Evolutionary conservation across 2,888 invertebrate genomes (phyloP).

Genomic region (Scelioninae gen. 1): DNA sequence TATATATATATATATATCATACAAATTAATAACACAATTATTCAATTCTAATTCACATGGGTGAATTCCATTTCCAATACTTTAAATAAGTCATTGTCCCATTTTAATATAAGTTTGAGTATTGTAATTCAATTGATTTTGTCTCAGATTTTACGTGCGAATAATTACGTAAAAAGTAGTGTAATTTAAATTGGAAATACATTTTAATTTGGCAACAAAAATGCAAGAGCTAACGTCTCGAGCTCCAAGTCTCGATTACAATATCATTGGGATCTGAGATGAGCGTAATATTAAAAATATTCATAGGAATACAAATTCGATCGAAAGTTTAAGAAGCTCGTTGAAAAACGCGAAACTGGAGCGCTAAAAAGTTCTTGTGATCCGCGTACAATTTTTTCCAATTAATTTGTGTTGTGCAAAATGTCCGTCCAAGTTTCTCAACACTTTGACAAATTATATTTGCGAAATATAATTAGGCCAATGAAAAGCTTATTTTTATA

Average conservation of each 20-base stretch:
- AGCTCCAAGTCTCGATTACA: conserved; percentile 20
- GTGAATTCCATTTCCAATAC: too few relatives aligned
- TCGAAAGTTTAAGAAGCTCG: conserved; percentile 12
- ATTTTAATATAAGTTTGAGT: not conserved
- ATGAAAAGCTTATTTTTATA: too few relatives aligned
- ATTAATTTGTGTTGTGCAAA: too few relatives aligned
- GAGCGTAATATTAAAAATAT: conserved; percentile 37
- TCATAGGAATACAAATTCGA: conserved; percentile 32
- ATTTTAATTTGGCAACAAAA: conserved; percentile 11
- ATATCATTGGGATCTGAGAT: conserved; percentile 9
- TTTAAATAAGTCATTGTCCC: not conserved
- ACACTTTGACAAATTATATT: too few relatives aligned
- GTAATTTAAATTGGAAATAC: conserved; percentile 40
- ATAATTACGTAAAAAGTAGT: conserved; percentile 24
- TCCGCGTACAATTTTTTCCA: too few relatives aligned
- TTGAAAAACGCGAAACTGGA: too few relatives aligned
- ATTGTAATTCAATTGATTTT: conserved; percentile 11
- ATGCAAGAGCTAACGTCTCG: not conserved
- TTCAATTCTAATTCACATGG: too few relatives aligned
- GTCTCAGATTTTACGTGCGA: not conserved
- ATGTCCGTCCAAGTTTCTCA: too few relatives aligned
- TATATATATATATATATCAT: too few relatives aligned
- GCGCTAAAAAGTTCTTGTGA: too few relatives aligned
- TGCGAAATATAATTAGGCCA: too few relatives aligned
- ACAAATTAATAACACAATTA: too few relatives aligned